Evolutionary conservation across 2,797 vertebrate genomes (phyloP), one percentile per base, ranked within the genome.

Genomic region (Ptychobarbus kaznakovi): DNA sequence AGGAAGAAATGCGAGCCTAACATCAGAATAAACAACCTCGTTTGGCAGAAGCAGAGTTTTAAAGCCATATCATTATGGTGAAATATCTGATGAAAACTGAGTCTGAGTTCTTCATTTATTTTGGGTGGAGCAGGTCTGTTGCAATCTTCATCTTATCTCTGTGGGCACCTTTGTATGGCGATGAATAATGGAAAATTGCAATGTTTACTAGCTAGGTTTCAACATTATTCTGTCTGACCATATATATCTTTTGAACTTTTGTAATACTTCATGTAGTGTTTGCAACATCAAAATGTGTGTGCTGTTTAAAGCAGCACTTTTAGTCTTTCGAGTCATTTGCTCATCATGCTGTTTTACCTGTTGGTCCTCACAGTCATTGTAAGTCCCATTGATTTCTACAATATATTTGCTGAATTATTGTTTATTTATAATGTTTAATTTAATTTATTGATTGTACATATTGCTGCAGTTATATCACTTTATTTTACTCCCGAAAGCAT

Each of bases 71-170:
- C 28, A 53, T 75, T 20, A 53, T 13, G 16, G 28, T 35, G 28
- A 46, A 73, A 72, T 72, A 46, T 4, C 38, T 22, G 22, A n/a
- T n/a, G 2, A 69, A 44, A 44, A 22, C 13, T 0, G 12, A 12
- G 38, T 13, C 3, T 11, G 6, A 72, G n/a, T 74, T 74, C 9
- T 74, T 74, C 46, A 51, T 51, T 51, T 51, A 8, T 28, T 63
- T 51, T 12, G 28, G 46, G 28, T 53, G 46, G 2, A 53, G 18
- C 28, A 7, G 4, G 13, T 75, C 51, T 75, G 1, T 13, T 35
- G 10, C 73, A 75, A 53, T 53, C 73, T 75, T 75, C 28, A 2
- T 75, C 73, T 53, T 75, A 53, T 75, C 73, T 53, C 51, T 75
- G 18, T 13, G 18, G 5, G 22, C 46, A 75, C 28, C 28, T 75